A percentile compares a stretch with the other conserved stretches of the same genome.
Evolutionary conservation across 2,113 vertebrate species (phyloP).

Genomic region (human (Homo sapiens)): DNA sequence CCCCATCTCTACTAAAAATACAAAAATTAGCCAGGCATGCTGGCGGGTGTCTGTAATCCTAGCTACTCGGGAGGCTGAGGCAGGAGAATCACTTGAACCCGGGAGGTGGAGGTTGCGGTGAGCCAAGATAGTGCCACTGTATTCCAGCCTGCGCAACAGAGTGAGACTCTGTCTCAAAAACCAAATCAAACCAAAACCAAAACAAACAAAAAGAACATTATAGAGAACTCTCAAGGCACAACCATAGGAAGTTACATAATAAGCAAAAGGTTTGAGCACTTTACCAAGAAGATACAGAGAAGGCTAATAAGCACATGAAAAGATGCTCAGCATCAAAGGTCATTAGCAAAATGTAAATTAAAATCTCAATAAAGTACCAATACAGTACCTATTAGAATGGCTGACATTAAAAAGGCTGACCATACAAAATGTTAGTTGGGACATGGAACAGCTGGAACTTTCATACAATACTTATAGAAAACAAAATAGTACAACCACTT

Average conservation of each 20-base stretch:
- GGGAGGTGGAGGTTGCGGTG: no score
- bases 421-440: neutral
- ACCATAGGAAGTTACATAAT: neutral
- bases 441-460: neutral
- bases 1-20: no score
- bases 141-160: no score
- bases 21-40: no score
- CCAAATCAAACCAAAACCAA: neutral
- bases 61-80: no score
- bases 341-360: neutral
- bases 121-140: no score
- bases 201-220: no score
- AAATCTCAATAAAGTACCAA: neutral
- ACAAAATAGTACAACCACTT: conserved; percentile 3
- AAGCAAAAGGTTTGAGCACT: neutral
- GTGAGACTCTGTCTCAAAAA: no score
- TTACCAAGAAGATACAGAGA: neutral
- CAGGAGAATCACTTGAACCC: no score
- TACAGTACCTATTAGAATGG: neutral
- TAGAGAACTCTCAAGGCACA: neutral
- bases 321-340: neutral
- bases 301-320: neutral
- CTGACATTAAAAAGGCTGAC: neutral
- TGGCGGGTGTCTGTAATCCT: no score
- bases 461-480: neutral